Conservation (phyloP, 2,113 vertebrate species). For the Acrocephalus kingi region DNA sequence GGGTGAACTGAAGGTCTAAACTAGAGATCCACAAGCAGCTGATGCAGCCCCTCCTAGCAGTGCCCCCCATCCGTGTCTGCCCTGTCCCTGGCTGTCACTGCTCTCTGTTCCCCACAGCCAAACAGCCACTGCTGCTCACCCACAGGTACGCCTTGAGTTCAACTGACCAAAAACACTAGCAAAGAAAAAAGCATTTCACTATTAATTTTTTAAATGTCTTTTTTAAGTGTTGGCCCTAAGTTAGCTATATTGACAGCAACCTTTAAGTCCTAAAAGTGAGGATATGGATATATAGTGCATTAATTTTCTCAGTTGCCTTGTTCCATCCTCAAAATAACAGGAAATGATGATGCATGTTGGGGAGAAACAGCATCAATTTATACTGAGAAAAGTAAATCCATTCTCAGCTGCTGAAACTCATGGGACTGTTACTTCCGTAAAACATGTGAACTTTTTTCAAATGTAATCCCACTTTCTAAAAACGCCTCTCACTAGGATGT, state of each 20-base stretch:
- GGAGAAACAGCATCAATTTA: background rate
- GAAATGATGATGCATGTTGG: background rate
- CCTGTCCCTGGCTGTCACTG: fast-evolving
- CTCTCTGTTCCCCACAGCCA: background rate
- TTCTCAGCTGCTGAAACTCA: background rate
- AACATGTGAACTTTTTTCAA: background rate
- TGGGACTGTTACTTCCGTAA: background rate
- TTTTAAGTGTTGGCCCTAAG: background rate
- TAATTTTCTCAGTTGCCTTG: background rate
- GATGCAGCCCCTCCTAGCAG: background rate
- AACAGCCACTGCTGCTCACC: fast-evolving
- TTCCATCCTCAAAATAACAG: background rate
- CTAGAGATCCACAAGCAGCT: fast-evolving
- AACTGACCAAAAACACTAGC: fast-evolving
- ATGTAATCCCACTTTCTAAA: background rate
- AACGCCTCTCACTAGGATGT: background rate
- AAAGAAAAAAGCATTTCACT: background rate
- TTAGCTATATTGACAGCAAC: background rate
- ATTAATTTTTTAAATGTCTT: background rate
- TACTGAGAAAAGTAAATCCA: background rate
- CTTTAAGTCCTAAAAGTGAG: background rate
- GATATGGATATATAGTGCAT: background rate
- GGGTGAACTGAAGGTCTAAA: too few relatives aligned
- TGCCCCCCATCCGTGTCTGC: background rate
- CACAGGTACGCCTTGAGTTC: fast-evolving